A percentile compares a stretch with the other conserved stretches of the same genome.
phyloP scores from a whole-genome alignment of 1,140 invertebrate genomes.

The Telenomus remus region DNA sequence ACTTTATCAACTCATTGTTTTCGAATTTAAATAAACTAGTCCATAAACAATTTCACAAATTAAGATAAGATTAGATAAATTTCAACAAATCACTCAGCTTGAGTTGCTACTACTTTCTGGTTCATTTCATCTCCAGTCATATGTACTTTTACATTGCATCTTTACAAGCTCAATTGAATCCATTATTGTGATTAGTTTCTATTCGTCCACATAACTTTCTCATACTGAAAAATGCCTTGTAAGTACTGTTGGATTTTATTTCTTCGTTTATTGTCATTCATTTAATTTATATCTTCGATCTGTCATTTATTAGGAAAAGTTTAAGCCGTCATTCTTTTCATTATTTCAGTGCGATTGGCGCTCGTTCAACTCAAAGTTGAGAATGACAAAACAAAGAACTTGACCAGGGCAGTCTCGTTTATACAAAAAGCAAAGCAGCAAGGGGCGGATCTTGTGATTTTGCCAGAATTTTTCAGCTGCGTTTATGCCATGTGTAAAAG shows the following conservation, averaged over 20 bases:
- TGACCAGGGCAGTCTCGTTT: constrained; percentile 81
- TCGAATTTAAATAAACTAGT: not conserved
- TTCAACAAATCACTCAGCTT: not conserved
- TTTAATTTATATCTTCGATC: not conserved
- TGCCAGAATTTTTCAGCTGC: constrained; percentile 96
- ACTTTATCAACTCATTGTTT: not conserved
- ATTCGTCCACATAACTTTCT: too few species aligned
- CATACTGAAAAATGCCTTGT: too few species aligned
- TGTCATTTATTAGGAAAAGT: not conserved
- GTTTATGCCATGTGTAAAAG: constrained; percentile 89
- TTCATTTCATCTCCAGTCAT: not conserved
- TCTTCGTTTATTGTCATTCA: too few species aligned
- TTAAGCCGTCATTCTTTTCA: not conserved
- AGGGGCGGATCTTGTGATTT: constrained; percentile 85
- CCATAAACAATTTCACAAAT: not conserved
- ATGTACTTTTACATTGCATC: too few species aligned
- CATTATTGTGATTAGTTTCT: too few species aligned
- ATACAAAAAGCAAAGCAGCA: constrained; percentile 85
- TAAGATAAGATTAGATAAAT: constrained; percentile 1
- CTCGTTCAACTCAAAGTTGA: constrained; percentile 88
- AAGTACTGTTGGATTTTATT: too few species aligned
- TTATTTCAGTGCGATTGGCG: constrained; percentile 78
- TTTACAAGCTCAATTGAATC: too few species aligned
- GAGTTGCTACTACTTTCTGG: not conserved
- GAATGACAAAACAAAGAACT: constrained; percentile 84